Conservation (phyloP, 2,888 invertebrate species). For the Pterobdella sp. region DNA sequence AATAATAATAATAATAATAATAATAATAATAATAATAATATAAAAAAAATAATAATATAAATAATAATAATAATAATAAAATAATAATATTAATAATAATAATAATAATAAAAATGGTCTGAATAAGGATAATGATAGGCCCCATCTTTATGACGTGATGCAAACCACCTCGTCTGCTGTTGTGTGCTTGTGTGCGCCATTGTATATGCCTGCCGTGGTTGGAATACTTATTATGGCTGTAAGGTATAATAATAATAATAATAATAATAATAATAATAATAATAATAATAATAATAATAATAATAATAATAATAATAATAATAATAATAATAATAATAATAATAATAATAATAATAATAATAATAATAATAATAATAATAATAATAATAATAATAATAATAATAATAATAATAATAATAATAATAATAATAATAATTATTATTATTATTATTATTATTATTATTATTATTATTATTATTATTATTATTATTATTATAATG, state of each 20-base stretch:
- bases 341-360: no score
- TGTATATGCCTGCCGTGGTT: no score
- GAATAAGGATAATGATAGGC: not conserved
- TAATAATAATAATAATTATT: no score
- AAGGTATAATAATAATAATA: not conserved
- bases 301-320: not conserved
- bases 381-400: no score
- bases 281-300: not conserved
- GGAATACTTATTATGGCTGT: no score
- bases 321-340: not conserved
- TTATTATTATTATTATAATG: no score
- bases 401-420: no score
- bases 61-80: not conserved
- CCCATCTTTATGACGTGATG: not conserved
- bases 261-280: not conserved
- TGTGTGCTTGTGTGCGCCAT: no score
- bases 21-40: slow-evolving; percentile 12
- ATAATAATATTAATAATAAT: not conserved
- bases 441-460: no score
- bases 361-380: no score
- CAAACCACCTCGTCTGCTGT: not conserved
- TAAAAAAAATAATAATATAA: not conserved
- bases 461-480: no score
- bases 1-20: slow-evolving; percentile 16
- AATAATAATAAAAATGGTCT: no score